These are phyloP conservation scores for Chitala chitala DNA, from an alignment of 2,113 vertebrate species.

Conservation along the genomic window DNA sequence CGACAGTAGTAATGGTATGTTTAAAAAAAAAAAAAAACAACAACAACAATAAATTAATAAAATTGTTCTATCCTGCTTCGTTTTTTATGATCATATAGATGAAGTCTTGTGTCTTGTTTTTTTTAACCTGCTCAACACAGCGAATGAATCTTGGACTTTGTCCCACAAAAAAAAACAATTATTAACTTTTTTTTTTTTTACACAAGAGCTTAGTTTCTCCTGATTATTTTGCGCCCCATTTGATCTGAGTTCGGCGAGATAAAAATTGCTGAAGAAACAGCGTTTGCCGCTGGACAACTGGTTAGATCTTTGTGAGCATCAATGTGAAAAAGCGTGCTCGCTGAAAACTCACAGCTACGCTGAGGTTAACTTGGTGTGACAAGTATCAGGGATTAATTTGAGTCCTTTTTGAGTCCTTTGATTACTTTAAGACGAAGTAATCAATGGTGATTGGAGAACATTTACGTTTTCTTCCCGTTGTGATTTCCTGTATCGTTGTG, in stretches of 20 bases:
- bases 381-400: too few species aligned
- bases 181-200: slow-evolving; percentile 46
- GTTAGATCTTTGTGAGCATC: too few species aligned
- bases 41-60: slow-evolving; percentile 1
- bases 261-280: too few species aligned
- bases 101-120: neutral
- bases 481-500: neutral
- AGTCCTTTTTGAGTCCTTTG: too few species aligned
- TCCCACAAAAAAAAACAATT: slow-evolving; percentile 32
- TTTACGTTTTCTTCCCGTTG: too few species aligned
- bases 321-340: too few species aligned
- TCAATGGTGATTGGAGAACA: too few species aligned
- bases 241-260: too few species aligned
- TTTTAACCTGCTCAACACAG: neutral
- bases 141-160: slow-evolving; percentile 58
- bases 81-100: neutral
- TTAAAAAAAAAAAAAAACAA: slow-evolving; percentile 40
- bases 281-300: too few species aligned
- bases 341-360: too few species aligned
- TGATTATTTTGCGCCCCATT: neutral
- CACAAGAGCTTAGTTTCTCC: neutral
- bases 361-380: too few species aligned
- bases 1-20: slow-evolving; percentile 37
- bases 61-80: neutral
- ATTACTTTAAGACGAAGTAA: too few species aligned